Percentiles rank a stretch among this genome's conserved stretches.
These are phyloP conservation scores for Drosophila sp. DNA, from an alignment of 1,140 invertebrate genomes.

Conservation along the genomic window DNA sequence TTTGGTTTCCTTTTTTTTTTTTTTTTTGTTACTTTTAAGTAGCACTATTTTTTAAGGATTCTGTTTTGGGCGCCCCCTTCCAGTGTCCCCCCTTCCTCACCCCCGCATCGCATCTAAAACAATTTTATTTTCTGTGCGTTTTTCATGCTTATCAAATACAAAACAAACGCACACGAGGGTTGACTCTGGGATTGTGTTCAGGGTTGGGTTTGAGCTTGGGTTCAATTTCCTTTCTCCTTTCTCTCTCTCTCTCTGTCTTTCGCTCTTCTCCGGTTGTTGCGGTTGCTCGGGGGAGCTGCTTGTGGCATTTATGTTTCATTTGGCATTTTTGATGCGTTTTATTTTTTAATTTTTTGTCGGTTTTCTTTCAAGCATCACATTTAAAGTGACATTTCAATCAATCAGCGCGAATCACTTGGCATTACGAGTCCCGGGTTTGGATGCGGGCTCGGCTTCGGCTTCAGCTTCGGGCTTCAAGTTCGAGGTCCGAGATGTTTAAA, in stretches of 20 bases:
- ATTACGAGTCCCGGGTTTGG: not conserved
- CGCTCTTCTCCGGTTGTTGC: slow-evolving; percentile 28
- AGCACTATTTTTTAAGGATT: slow-evolving; percentile 84
- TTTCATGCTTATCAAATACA: slow-evolving; percentile 83
- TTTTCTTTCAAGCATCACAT: slow-evolving; percentile 54
- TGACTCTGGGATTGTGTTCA: slow-evolving; percentile 18
- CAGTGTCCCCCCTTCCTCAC: slow-evolving; percentile 11
- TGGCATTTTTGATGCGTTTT: slow-evolving; percentile 79
- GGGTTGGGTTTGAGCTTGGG: slow-evolving; percentile 6
- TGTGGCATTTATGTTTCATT: slow-evolving; percentile 80
- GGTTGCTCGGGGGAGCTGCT: slow-evolving; percentile 44
- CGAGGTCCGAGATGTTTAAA: slow-evolving; percentile 32
- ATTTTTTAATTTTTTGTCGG: slow-evolving; percentile 47
- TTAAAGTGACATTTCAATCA: slow-evolving; percentile 84
- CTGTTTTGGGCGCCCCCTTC: slow-evolving; percentile 57
- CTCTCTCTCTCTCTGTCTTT: not conserved
- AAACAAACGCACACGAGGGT: slow-evolving; percentile 73
- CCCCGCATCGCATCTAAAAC: slow-evolving; percentile 48
- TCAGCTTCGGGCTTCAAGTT: not conserved
- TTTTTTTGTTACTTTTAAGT: slow-evolving; percentile 71
- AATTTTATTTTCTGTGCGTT: slow-evolving; percentile 71
- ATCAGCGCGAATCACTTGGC: slow-evolving; percentile 58
- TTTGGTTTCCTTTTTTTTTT: slow-evolving; percentile 49
- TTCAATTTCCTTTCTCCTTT: not conserved
- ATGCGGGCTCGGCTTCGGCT: no score